Percentiles rank a stretch among this genome's conserved stretches.
These are phyloP conservation scores for Rafetus swinhoei DNA, from an alignment of 2,113 vertebrate species.

Conservation along the genomic window DNA sequence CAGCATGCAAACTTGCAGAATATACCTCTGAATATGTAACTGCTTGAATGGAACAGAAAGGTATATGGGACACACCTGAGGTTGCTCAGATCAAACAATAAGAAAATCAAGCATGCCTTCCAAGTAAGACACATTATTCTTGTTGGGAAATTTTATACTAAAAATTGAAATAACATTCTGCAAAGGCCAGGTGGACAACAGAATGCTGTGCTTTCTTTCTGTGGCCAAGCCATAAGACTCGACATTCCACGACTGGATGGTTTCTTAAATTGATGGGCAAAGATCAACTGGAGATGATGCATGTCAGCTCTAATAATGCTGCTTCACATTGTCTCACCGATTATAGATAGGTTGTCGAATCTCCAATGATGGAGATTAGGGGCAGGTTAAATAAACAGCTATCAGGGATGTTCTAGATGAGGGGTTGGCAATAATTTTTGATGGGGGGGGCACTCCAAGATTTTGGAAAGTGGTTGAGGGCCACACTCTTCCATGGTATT, in stretches of 20 bases:
- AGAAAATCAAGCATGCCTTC: not conserved
- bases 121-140: not conserved
- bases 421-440: too few species aligned
- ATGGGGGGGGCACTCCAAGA: too few species aligned
- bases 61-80: not conserved
- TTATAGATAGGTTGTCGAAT: not conserved
- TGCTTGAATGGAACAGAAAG: not conserved
- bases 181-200: not conserved
- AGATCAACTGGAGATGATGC: not conserved
- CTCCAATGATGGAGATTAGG: not conserved
- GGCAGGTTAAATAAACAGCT: not conserved
- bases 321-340: not conserved
- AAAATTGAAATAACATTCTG: not conserved
- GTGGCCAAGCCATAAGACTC: not conserved
- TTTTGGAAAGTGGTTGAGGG: too few species aligned
- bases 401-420: not conserved
- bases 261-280: not conserved
- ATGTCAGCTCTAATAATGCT: not conserved
- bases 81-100: not conserved
- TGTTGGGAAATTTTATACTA: not conserved
- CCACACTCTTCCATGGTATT: too few species aligned
- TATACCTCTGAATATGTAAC: not conserved
- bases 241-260: not conserved
- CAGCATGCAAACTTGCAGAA: not conserved
- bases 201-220: not conserved